phyloP scores from a whole-genome alignment of 2,888 invertebrate species.

The Drosophila mimetica region DNA sequence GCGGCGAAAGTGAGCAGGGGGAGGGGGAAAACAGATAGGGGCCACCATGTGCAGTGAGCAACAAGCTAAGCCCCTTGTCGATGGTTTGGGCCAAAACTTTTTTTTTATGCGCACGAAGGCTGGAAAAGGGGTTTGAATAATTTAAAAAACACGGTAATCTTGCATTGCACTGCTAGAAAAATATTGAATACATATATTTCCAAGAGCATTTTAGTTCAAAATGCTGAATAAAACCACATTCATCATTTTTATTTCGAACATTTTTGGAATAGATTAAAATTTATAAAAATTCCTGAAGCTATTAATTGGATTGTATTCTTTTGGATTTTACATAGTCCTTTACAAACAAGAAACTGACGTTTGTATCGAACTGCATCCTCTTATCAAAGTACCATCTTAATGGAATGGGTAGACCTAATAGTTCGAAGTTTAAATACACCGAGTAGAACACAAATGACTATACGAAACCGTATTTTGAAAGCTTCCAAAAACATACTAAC shows the following conservation, averaged over 20 bases:
- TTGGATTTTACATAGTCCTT: neutral
- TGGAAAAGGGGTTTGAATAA: constrained; percentile 13
- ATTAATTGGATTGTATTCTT: too few species aligned
- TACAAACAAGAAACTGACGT: neutral
- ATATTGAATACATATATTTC: too few species aligned
- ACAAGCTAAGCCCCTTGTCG: constrained; percentile 22
- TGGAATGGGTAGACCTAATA: neutral
- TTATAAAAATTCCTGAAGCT: too few species aligned
- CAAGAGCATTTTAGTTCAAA: too few species aligned
- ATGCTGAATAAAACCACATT: too few species aligned
- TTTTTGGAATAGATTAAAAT: too few species aligned
- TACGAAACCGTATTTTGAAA: neutral
- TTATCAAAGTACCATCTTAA: neutral
- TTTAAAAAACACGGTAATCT: constrained; percentile 4
- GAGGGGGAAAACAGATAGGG: constrained; percentile 1
- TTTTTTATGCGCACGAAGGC: neutral
- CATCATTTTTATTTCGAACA: too few species aligned
- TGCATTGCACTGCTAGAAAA: neutral
- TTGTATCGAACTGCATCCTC: neutral
- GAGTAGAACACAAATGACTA: neutral
- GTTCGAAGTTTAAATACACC: neutral
- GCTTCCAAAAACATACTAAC: neutral
- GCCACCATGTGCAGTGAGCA: constrained; percentile 23
- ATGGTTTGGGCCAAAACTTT: constrained; percentile 7
- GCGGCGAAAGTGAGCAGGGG: neutral